A percentile compares a stretch with the other conserved stretches of the same genome.
phyloP scores from a whole-genome alignment of 2,888 invertebrate genomes.

The Rotaria magnacalcarata region DNA sequence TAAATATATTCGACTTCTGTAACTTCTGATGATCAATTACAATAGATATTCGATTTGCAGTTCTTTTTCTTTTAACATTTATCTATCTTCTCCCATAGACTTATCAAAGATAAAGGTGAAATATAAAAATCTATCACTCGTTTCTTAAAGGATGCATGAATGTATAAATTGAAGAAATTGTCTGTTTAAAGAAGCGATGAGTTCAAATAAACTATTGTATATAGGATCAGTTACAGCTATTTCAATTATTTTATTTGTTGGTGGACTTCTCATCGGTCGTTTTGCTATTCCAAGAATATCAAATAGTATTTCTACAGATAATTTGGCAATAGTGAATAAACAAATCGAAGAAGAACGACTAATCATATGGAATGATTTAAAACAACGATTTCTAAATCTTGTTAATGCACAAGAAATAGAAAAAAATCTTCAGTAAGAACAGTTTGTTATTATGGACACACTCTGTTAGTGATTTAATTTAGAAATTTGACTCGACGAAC shows the following conservation, averaged over 20 bases:
- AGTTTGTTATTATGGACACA: no score
- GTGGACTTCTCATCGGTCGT: not conserved
- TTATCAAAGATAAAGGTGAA: not conserved
- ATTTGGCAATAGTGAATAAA: not conserved
- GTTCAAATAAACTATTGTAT: not conserved
- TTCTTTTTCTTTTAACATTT: no score
- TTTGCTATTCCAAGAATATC: not conserved
- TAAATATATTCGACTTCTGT: no score
- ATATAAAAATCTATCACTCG: not conserved
- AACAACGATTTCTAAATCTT: not conserved
- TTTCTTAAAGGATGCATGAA: not conserved
- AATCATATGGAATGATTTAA: not conserved
- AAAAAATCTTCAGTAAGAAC: not conserved
- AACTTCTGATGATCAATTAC: no score
- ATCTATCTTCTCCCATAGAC: not conserved
- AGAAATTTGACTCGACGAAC: conserved; percentile 4
- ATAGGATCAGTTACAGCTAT: not conserved
- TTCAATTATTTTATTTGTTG: not conserved
- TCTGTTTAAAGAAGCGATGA: not conserved
- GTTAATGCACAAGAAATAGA: not conserved
- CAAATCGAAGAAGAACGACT: not conserved
- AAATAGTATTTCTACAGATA: not conserved
- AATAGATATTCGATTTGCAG: no score
- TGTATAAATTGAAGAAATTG: not conserved
- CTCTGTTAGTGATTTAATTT: no score